Conservation (phyloP, 2,797 vertebrate species). For the Hippocampus kuda region DNA sequence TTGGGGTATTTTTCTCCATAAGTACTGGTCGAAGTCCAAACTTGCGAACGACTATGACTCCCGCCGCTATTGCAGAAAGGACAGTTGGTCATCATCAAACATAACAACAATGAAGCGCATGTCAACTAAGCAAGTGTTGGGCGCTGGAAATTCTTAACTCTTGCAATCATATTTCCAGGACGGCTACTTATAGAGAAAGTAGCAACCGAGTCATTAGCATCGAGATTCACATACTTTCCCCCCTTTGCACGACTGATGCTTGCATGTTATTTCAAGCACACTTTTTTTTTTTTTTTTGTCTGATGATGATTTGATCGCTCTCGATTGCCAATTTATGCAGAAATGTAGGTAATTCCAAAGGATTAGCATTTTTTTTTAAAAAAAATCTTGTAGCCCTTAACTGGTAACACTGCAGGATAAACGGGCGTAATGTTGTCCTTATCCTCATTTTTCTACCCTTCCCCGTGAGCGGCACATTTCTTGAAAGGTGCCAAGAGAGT, state of each 20-base stretch:
- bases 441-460: constrained; percentile 13
- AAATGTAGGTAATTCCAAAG: neutral
- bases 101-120: neutral
- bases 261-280: too few relatives aligned
- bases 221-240: too few relatives aligned
- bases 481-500: constrained; percentile 21
- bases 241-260: too few relatives aligned
- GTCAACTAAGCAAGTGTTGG: too few relatives aligned
- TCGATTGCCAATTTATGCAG: neutral
- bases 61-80: neutral
- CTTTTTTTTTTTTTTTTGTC: too few relatives aligned
- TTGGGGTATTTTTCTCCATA: neutral
- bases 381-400: neutral
- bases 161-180: too few relatives aligned
- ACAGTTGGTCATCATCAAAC: neutral
- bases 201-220: too few relatives aligned
- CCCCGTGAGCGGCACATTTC: constrained; percentile 38
- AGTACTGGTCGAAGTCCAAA: neutral
- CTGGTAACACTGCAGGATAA: neutral
- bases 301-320: too few relatives aligned
- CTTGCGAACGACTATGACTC: neutral
- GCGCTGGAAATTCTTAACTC: too few relatives aligned
- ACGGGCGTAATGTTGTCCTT: constrained; percentile 14
- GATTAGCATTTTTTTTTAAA: neutral
- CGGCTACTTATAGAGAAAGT: neutral